phyloP scores from a whole-genome alignment of 2,888 invertebrate species.

The Acanthosepion pharaonis region DNA sequence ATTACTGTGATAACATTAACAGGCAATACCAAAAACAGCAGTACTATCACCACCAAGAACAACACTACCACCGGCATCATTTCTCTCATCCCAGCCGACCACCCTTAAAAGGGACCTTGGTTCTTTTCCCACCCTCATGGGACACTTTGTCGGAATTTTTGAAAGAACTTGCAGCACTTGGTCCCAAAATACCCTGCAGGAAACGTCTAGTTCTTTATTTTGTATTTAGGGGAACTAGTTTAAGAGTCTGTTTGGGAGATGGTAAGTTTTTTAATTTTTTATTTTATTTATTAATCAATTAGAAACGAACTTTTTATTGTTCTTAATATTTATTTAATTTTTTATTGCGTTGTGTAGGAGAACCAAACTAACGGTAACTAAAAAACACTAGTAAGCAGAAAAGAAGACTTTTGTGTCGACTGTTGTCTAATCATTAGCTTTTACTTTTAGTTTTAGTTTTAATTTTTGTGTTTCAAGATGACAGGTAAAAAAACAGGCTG shows the following conservation, averaged over 20 bases:
- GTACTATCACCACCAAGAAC: neutral
- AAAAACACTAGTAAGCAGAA: no score
- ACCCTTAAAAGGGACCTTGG: constrained; percentile 45
- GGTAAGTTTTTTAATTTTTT: constrained; percentile 1
- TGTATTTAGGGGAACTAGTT: constrained; percentile 42
- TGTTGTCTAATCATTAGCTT: no score
- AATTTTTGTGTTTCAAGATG: no score
- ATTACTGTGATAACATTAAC: neutral
- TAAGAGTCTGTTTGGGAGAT: constrained; percentile 13
- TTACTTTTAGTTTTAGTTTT: no score
- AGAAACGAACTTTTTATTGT: no score
- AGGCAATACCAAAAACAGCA: neutral
- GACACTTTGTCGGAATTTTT: constrained; percentile 41
- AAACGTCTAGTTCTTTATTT: constrained; percentile 45
- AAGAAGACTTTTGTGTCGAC: no score
- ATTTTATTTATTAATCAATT: neutral
- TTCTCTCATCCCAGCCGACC: constrained; percentile 37
- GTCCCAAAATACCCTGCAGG: neutral
- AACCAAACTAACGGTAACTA: no score
- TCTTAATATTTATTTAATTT: no score
- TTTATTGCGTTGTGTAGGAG: no score
- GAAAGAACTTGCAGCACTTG: constrained; percentile 38
- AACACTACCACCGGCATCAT: neutral
- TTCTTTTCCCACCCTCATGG: constrained; percentile 42
- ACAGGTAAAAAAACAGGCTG: no score